These are phyloP conservation scores for Prunella fulvescens DNA, from an alignment of 2,113 vertebrate genomes.

Conservation along the genomic window DNA sequence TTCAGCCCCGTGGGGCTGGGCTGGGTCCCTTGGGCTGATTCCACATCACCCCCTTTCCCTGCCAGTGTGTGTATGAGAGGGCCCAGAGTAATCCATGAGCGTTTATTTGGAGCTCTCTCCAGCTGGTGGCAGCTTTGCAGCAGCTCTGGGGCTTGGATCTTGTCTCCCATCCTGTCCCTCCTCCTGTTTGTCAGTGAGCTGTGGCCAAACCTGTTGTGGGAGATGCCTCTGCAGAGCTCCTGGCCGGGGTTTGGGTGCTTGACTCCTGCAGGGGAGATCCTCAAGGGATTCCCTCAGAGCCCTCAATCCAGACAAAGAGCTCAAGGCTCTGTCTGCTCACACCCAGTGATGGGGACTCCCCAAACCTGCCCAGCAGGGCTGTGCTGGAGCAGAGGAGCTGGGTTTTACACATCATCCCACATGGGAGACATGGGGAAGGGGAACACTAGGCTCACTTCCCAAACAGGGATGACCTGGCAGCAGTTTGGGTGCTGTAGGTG, in stretches of 20 bases:
- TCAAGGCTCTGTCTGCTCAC: not conserved
- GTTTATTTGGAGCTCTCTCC: not conserved
- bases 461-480: not conserved
- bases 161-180: fast-evolving
- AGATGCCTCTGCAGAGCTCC: not conserved
- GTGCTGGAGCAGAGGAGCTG: not conserved
- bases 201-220: not conserved
- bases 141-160: not conserved
- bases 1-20: fast-evolving
- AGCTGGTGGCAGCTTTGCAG: slow-evolving; percentile 25
- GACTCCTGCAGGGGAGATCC: not conserved
- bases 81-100: not conserved
- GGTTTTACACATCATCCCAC: not conserved
- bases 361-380: not conserved
- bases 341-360: not conserved
- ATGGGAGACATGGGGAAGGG: not conserved
- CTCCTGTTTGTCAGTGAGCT: not conserved
- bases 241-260: not conserved
- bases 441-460: fast-evolving
- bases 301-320: not conserved
- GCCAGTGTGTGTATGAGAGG: not conserved
- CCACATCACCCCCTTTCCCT: not conserved
- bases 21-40: not conserved
- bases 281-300: not conserved
- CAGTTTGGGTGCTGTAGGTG: not conserved